These are phyloP conservation scores for Crioceris asparagi DNA, from an alignment of 2,888 invertebrate genomes.

Conservation along the genomic window DNA sequence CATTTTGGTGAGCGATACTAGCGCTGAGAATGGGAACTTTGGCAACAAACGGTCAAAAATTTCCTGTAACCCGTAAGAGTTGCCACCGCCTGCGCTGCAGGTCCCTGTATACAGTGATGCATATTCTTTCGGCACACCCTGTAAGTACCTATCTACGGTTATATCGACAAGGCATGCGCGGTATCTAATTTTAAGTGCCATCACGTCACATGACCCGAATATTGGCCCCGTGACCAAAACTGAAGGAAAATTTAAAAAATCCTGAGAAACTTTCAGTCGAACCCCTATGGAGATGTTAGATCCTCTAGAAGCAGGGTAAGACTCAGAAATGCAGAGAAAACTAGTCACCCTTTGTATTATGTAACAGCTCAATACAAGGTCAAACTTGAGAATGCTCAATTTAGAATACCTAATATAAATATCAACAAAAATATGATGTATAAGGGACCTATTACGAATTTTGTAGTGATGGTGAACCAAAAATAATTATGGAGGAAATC, in stretches of 20 bases:
- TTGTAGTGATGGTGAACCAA: no score
- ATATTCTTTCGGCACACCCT: no score
- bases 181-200: slow-evolving; percentile 20
- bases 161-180: no score
- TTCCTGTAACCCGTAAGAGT: no score
- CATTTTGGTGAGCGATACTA: no score
- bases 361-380: slow-evolving; percentile 22
- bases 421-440: not conserved
- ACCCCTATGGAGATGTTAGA: slow-evolving; percentile 49
- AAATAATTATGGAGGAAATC: slow-evolving; percentile 31
- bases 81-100: no score
- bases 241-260: slow-evolving; percentile 50
- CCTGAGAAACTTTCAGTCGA: slow-evolving; percentile 15
- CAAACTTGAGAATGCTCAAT: slow-evolving; percentile 8
- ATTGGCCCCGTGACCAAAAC: slow-evolving; percentile 66
- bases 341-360: slow-evolving; percentile 12
- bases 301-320: slow-evolving; percentile 52
- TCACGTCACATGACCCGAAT: slow-evolving; percentile 57
- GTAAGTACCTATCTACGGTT: no score
- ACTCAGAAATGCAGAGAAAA: slow-evolving; percentile 1
- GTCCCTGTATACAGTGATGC: no score
- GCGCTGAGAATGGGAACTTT: no score
- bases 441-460: no score
- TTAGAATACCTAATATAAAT: slow-evolving; percentile 1
- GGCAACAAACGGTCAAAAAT: no score